Conservation (phyloP, 2,888 invertebrate species). For the Rotaria sp. region DNA sequence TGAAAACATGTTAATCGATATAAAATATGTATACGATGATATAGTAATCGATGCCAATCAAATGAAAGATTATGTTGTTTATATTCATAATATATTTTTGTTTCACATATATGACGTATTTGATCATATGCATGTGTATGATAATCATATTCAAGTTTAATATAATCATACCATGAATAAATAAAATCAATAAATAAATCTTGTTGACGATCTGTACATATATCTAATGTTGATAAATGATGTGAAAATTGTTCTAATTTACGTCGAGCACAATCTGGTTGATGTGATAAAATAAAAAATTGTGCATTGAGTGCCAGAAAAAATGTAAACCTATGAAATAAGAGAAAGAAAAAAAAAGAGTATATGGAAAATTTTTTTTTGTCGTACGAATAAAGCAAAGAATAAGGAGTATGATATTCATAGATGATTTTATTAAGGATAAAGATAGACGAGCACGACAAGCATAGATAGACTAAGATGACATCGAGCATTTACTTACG, state of each 20-base stretch:
- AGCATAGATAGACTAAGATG: background rate
- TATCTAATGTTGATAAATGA: slow-evolving; percentile 10
- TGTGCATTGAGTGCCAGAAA: slow-evolving; percentile 13
- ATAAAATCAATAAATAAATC: slow-evolving; percentile 24
- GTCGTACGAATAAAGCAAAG: background rate
- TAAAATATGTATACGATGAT: background rate
- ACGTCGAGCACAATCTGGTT: slow-evolving; percentile 8
- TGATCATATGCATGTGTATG: background rate
- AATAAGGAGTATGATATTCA: background rate
- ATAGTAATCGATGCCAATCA: background rate
- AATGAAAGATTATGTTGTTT: background rate
- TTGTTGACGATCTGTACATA: background rate
- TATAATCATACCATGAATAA: background rate
- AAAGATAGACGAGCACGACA: background rate
- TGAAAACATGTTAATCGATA: slow-evolving; percentile 30
- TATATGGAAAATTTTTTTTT: background rate
- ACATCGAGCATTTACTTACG: background rate
- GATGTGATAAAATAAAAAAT: slow-evolving; percentile 17
- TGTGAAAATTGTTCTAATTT: slow-evolving; percentile 6
- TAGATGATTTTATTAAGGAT: too few relatives aligned
- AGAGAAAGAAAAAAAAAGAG: background rate
- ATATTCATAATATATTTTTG: background rate
- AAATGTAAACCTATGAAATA: background rate
- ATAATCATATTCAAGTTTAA: slow-evolving; percentile 25
- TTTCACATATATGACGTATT: background rate